A percentile compares a stretch with the other conserved stretches of the same genome.
These are phyloP conservation scores for Crocidura indochinensis DNA, from an alignment of 2,797 vertebrate genomes.

Conservation along the genomic window DNA sequence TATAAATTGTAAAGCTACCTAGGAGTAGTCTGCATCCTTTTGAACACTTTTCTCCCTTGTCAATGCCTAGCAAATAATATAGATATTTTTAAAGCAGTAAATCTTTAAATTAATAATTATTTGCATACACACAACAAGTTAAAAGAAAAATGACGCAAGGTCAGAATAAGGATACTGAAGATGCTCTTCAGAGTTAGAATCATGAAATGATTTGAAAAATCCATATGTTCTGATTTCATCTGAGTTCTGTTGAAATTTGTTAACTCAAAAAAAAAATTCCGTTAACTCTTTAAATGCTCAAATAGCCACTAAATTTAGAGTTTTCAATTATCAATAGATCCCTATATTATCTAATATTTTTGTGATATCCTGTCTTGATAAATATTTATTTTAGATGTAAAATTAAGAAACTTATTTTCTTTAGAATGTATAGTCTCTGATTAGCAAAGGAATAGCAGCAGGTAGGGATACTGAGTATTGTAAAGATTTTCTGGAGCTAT, in stretches of 20 bases:
- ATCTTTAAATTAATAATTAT: conserved; percentile 33
- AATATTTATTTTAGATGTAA: conserved; percentile 49
- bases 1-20: conserved; percentile 22
- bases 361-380: conserved; percentile 20
- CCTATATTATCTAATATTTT: conserved; percentile 11
- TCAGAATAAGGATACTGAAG: not conserved
- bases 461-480: not conserved
- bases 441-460: not conserved
- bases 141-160: conserved; percentile 27
- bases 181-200: conserved; percentile 12
- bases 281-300: conserved; percentile 48
- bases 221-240: conserved; percentile 35
- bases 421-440: not conserved
- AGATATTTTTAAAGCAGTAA: not conserved
- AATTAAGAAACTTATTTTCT: conserved; percentile 38
- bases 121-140: conserved; percentile 28
- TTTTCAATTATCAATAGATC: not conserved
- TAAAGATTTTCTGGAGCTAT: conserved; percentile 25
- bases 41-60: conserved; percentile 3
- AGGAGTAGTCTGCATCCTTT: not conserved
- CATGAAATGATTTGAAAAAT: conserved; percentile 10
- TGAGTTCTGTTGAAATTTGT: not conserved
- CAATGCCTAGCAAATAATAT: conserved; percentile 41
- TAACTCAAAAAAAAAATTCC: too few relatives aligned
- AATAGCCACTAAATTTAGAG: conserved; percentile 25